A percentile compares a stretch with the other conserved stretches of the same genome.
Conservation (phyloP, 2,113 vertebrate genomes). For the Tachuris rubrigastra region DNA sequence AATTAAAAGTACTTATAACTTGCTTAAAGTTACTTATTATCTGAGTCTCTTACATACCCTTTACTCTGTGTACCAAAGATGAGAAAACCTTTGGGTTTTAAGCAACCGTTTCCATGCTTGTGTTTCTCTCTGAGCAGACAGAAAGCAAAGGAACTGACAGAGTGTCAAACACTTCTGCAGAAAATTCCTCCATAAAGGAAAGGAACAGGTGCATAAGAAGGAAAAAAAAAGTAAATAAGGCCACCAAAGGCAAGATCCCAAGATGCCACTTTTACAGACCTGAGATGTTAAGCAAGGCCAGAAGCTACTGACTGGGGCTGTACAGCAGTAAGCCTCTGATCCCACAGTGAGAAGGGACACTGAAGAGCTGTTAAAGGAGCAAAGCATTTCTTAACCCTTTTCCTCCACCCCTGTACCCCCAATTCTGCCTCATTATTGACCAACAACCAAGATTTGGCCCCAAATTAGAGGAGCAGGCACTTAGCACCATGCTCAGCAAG, state of each 20-base stretch:
- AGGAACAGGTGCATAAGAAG: background rate
- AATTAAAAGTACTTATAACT: background rate
- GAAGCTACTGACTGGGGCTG: background rate
- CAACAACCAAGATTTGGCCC: background rate
- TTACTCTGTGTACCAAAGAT: background rate
- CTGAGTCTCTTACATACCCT: background rate
- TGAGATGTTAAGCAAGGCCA: background rate
- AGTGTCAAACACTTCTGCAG: background rate
- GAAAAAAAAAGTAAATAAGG: background rate
- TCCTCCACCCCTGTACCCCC: no score
- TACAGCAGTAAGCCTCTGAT: background rate
- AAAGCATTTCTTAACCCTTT: background rate
- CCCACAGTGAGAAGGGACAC: background rate
- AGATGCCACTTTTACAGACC: background rate
- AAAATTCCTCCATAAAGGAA: background rate
- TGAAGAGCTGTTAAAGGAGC: background rate
- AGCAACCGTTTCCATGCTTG: rapidly evolving
- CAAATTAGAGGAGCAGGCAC: background rate
- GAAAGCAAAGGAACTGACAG: background rate
- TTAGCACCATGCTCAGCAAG: background rate
- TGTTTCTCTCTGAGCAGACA: background rate
- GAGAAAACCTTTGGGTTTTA: background rate
- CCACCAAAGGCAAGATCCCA: background rate
- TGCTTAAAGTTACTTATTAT: background rate
- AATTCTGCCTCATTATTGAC: background rate